phyloP scores from a whole-genome alignment of 2,888 invertebrate species.

The Xanthia togata region DNA sequence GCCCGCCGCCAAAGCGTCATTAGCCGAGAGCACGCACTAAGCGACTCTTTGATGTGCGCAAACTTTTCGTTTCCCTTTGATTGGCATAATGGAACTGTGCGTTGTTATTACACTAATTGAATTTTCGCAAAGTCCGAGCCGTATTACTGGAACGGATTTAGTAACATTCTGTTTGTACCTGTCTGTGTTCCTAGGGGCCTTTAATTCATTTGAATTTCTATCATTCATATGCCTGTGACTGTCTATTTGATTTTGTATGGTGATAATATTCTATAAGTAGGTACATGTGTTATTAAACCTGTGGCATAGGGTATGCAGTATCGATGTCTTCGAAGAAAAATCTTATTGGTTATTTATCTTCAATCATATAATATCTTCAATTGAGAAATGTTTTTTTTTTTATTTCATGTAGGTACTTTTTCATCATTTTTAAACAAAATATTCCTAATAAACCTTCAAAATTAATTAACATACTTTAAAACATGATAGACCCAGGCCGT shows the following conservation, averaged over 20 bases:
- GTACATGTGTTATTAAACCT: neutral
- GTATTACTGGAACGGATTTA: conserved; percentile 65
- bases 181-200: conserved; percentile 52
- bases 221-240: conserved; percentile 51
- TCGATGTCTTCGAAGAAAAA: too few species aligned
- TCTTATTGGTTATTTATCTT: too few species aligned
- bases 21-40: conserved; percentile 80
- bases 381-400: too few species aligned
- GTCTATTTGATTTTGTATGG: conserved; percentile 10
- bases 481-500: neutral
- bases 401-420: too few species aligned
- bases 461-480: neutral
- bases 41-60: conserved; percentile 87
- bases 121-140: conserved; percentile 82
- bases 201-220: conserved; percentile 58
- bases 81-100: conserved; percentile 87
- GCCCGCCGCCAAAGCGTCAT: conserved; percentile 76
- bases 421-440: too few species aligned
- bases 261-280: neutral
- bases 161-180: conserved; percentile 67
- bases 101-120: conserved; percentile 89
- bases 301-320: too few species aligned
- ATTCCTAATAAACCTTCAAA: neutral
- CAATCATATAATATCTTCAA: too few species aligned
- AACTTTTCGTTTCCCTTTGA: conserved; percentile 89